Percentiles rank a stretch among this genome's conserved stretches.
Evolutionary conservation across 1,140 invertebrate species (phyloP).

Genomic region (Drosophila micromelanica): DNA sequence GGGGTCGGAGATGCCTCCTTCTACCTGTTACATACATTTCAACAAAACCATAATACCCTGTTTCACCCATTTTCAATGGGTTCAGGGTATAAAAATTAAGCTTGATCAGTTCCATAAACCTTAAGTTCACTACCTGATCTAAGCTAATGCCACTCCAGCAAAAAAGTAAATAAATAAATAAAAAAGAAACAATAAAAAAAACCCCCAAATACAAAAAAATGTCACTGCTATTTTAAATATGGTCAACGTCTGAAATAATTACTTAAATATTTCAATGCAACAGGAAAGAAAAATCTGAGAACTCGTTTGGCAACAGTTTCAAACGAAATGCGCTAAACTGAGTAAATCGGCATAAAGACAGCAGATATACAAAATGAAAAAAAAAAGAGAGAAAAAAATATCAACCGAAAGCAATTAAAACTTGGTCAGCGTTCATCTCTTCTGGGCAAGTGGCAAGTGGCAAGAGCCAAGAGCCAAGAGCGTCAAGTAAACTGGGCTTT

Average conservation of each 20-base stretch:
- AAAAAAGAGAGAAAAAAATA: slow-evolving; percentile 20
- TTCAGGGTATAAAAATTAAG: too few species aligned
- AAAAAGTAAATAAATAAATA: too few species aligned
- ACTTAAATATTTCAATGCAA: slow-evolving; percentile 20
- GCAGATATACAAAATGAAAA: slow-evolving; percentile 2
- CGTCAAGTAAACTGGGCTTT: slow-evolving; percentile 29
- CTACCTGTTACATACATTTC: too few species aligned
- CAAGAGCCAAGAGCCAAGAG: slow-evolving; percentile 33
- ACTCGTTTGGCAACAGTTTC: slow-evolving; percentile 58
- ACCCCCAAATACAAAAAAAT: too few species aligned
- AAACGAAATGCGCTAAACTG: slow-evolving; percentile 12
- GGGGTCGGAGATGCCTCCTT: too few species aligned
- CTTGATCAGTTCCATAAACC: too few species aligned
- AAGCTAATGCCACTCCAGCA: too few species aligned
- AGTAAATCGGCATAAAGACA: slow-evolving; percentile 31
- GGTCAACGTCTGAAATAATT: slow-evolving; percentile 33
- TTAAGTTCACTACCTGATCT: too few species aligned
- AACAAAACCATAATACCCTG: too few species aligned
- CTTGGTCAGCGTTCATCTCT: slow-evolving; percentile 52
- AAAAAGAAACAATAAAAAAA: too few species aligned
- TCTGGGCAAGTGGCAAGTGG: slow-evolving; percentile 29
- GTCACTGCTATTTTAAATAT: slow-evolving; percentile 17
- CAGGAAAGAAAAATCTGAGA: slow-evolving; percentile 21
- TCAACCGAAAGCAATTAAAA: slow-evolving; percentile 70
- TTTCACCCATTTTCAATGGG: too few species aligned